Evolutionary conservation across 2,888 invertebrate species (phyloP).

Genomic region (Leptopilina myrica): DNA sequence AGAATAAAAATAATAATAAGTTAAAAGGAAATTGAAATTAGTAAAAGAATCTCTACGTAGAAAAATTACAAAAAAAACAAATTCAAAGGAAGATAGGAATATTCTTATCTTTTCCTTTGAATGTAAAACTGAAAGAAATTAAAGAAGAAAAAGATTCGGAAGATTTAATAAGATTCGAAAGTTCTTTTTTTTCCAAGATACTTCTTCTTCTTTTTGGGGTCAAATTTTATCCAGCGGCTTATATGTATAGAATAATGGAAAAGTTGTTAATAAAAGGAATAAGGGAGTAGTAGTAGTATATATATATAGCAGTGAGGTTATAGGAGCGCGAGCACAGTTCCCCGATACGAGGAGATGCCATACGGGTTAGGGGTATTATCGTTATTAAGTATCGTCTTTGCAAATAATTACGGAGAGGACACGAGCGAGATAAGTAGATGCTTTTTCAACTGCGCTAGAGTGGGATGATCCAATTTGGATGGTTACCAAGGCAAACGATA

Average conservation of each 20-base stretch:
- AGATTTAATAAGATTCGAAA: neutral
- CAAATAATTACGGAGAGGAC: slow-evolving; percentile 67
- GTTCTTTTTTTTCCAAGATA: neutral
- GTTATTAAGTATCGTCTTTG: slow-evolving; percentile 67
- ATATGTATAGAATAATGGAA: slow-evolving; percentile 4
- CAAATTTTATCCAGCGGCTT: slow-evolving; percentile 15
- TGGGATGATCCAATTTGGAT: slow-evolving; percentile 75
- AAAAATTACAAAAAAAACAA: too few species aligned
- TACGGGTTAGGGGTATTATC: slow-evolving; percentile 48
- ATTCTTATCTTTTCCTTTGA: too few species aligned
- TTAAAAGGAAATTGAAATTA: too few species aligned
- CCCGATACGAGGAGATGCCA: slow-evolving; percentile 19
- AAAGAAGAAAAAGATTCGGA: neutral
- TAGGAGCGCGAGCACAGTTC: neutral
- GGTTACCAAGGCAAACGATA: slow-evolving; percentile 77
- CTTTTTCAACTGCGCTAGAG: slow-evolving; percentile 55
- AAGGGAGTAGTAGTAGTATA: slow-evolving; percentile 19
- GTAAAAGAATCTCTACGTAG: too few species aligned
- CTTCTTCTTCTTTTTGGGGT: neutral
- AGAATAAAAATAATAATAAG: too few species aligned
- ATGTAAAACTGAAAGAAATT: neutral
- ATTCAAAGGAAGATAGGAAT: neutral
- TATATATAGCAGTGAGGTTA: slow-evolving; percentile 6
- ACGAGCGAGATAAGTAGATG: slow-evolving; percentile 50
- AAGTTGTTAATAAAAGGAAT: slow-evolving; percentile 30